Percentiles rank a stretch among this genome's conserved stretches.
Evolutionary conservation across 2,797 vertebrate species (phyloP).

Genomic region (Gephyroberyx darwinii): DNA sequence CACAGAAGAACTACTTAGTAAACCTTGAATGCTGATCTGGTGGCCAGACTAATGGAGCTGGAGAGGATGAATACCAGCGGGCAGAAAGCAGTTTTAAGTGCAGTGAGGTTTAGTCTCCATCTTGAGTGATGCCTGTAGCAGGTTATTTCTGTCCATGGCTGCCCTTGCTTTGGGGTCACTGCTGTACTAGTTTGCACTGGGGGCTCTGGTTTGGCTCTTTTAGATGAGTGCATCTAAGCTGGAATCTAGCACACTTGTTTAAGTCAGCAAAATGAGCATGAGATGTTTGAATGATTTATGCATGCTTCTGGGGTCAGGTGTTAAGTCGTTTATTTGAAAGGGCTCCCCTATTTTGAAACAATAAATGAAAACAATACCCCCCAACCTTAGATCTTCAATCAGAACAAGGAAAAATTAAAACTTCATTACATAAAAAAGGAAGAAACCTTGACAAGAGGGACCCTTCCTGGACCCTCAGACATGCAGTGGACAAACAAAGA

Average conservation of each 20-base stretch:
- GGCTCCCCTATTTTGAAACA: no score
- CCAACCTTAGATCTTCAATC: no score
- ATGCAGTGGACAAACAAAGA: no score
- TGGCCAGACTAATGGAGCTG: constrained; percentile 32
- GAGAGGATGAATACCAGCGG: constrained; percentile 38
- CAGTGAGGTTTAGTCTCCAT: constrained; percentile 62
- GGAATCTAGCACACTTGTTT: constrained; percentile 49
- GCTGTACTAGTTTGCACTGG: constrained; percentile 53
- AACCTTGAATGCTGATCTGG: constrained; percentile 20
- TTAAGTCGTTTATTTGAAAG: background rate
- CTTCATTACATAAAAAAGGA: no score
- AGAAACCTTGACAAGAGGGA: no score
- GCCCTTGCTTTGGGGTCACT: constrained; percentile 76
- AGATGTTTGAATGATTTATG: background rate
- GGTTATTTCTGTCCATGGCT: constrained; percentile 67
- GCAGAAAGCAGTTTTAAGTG: constrained; percentile 47
- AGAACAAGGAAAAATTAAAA: no score
- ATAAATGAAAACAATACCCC: no score
- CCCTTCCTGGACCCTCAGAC: no score
- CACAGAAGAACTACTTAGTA: constrained; percentile 20
- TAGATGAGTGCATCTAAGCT: constrained; percentile 53
- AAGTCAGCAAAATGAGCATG: constrained; percentile 17
- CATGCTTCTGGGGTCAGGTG: background rate
- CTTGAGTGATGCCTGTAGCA: constrained; percentile 74
- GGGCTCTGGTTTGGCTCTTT: constrained; percentile 56